These are phyloP conservation scores for Lipophrys pholis DNA, from an alignment of 2,113 vertebrate genomes.

Conservation along the genomic window DNA sequence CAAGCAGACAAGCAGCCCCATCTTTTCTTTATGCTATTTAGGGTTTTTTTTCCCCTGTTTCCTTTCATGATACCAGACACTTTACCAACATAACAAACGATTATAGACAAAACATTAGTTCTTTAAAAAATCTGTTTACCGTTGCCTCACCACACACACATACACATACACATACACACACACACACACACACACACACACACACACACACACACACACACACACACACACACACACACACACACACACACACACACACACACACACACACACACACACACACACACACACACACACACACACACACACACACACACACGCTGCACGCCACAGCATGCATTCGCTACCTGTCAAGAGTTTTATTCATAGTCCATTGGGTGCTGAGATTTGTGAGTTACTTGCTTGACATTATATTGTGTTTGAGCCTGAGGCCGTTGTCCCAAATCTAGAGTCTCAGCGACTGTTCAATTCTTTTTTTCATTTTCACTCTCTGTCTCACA, in stretches of 20 bases:
- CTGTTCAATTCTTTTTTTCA: not conserved
- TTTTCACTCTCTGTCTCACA: not conserved
- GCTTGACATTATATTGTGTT: conserved; percentile 21
- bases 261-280: not conserved
- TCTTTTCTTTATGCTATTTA: not conserved
- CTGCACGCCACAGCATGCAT: conserved; percentile 22
- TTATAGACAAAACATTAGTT: conserved; percentile 6
- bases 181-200: not conserved
- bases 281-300: not conserved
- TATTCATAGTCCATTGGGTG: conserved; percentile 34
- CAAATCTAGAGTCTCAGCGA: conserved; percentile 2
- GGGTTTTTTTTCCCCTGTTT: not conserved
- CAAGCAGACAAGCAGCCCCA: not conserved
- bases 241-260: not conserved
- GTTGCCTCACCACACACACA: not conserved
- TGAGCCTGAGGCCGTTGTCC: conserved; percentile 11
- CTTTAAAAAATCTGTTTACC: not conserved
- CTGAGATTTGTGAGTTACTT: conserved; percentile 19
- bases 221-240: not conserved
- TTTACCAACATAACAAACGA: conserved; percentile 2
- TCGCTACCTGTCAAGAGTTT: conserved; percentile 34
- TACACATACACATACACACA: too few relatives aligned
- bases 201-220: not conserved
- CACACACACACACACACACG: not conserved
- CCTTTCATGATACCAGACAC: conserved; percentile 11